A percentile compares a stretch with the other conserved stretches of the same genome.
Evolutionary conservation across 37 sponge, comb jelly and placozoan species (phyloP).

Genomic region (Hexactinellida sp.): DNA sequence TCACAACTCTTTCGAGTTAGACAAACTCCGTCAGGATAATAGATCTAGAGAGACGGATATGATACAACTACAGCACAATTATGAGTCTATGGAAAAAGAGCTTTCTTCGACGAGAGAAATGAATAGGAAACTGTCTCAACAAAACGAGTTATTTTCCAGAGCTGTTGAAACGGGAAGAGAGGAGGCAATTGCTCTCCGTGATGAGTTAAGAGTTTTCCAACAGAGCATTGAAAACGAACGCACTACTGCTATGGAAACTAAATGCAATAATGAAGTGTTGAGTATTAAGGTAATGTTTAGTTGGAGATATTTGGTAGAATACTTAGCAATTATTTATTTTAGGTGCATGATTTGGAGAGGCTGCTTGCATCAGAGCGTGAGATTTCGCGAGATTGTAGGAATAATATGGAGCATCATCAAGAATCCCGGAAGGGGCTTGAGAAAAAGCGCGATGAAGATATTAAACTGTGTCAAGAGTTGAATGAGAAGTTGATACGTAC

Average conservation of each 20-base stretch:
- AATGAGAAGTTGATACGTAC: not conserved
- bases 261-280: not conserved
- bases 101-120: not conserved
- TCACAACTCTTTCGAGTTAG: not conserved
- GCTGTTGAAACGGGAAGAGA: not conserved
- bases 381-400: not conserved
- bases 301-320: not conserved
- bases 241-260: not conserved
- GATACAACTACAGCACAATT: not conserved
- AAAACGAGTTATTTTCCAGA: not conserved
- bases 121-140: not conserved
- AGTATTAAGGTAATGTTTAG: not conserved
- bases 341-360: conserved; percentile 1
- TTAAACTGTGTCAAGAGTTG: not conserved
- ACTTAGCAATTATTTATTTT: not conserved
- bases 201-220: not conserved
- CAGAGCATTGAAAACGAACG: not conserved
- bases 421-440: not conserved
- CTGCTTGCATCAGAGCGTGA: not conserved
- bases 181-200: not conserved
- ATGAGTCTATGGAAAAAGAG: not conserved
- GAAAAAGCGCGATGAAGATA: not conserved
- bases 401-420: not conserved
- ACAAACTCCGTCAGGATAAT: not conserved
- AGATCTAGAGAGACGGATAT: not conserved